Evolutionary conservation across 2,888 invertebrate species (phyloP), one percentile per base, ranked within the genome.

Genomic region (Drosophila vallismaia): DNA sequence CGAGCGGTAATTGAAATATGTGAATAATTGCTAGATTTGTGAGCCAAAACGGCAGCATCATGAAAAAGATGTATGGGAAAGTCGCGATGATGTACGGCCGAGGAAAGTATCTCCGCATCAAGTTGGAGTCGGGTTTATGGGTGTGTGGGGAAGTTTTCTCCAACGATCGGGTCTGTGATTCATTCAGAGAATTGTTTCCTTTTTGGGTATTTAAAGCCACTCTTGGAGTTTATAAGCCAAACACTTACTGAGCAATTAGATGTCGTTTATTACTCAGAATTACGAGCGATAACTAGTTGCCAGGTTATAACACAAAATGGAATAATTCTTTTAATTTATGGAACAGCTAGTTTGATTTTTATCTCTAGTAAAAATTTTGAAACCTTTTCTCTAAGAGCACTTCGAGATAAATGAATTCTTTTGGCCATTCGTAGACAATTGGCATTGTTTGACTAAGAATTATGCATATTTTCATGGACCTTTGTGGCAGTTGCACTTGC

Each of bases 1-100:
- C 77, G 70, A 83, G 73, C 71, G 48, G 53, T 71, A 73, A 78
- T 78, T 78, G 81, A 84, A 81, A 81, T 76, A 81, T 81, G 76
- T 74, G 71, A 81, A 84, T 84, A 80, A 78, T 81, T 78, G 85
- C 76, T 54, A 69, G 71, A 76, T 62, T 68, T 71, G 63, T 68
- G 64, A 57, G 63, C 70, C 69, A 55, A 70, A 66, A 57, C 33
- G 67, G 62, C 72, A 54, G 56, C 55, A 62, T 71, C 52, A 52
- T 56, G 29, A 51, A 60, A 24, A 28, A 38, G 36, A 46, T 50
- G 19, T 31, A 42, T 52, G 40, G 51, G 36, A 52, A 66, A 67
- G 56, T 19, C 48, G 8, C 9, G 29, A 38, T 58, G 62, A 42
- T 28, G 29, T 26, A 50, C 36, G 24, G 12, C 24, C n/a, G 29